Percentiles rank a stretch among this genome's conserved stretches.
Conservation (phyloP, 2,888 invertebrate species). For the Congeria kusceri region DNA sequence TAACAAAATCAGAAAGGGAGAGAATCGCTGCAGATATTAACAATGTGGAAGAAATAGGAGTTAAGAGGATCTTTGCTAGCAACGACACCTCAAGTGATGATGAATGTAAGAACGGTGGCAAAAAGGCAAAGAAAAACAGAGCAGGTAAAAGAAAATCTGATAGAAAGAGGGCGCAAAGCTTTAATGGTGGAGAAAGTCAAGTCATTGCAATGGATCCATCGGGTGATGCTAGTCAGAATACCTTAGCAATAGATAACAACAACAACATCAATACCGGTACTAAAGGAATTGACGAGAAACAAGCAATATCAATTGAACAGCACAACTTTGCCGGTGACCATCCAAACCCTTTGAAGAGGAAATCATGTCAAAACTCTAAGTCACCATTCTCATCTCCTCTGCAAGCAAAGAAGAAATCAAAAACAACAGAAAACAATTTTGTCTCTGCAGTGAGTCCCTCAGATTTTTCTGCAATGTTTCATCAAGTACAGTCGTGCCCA, state of each 20-base stretch:
- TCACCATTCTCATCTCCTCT: not conserved
- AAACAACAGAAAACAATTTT: not conserved
- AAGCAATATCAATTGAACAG: not conserved
- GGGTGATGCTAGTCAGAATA: slow-evolving; percentile 42
- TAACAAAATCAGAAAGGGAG: not conserved
- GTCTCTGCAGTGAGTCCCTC: not conserved
- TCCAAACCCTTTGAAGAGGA: not conserved
- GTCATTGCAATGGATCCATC: slow-evolving; percentile 33
- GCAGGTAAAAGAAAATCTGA: not conserved
- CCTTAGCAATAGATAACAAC: not conserved
- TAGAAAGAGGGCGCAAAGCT: not conserved
- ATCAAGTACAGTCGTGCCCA: not conserved
- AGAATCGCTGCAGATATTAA: not conserved
- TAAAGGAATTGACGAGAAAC: not conserved
- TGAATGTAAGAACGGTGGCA: not conserved
- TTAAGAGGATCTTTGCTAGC: not conserved
- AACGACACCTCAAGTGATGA: not conserved
- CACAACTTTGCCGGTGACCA: not conserved
- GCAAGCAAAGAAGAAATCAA: not conserved
- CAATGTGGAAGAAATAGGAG: not conserved
- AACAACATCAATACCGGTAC: not conserved
- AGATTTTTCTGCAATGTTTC: not conserved
- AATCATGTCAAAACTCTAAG: not conserved
- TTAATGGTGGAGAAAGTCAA: not conserved
- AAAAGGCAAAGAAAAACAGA: not conserved